Percentiles rank a stretch among this genome's conserved stretches.
phyloP scores from a whole-genome alignment of 2,113 vertebrate species.

The Sus scrofa region T2T-Sscrofa CM000830.6:17600501-17601000 shows the following conservation, averaged over 20 bases:
- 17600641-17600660: neutral
- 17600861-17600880: conserved; percentile 30
- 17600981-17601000: neutral
- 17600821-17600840: neutral
- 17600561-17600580: conserved; percentile 1
- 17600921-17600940: too few relatives aligned
- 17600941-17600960: neutral
- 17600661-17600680: neutral
- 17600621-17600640: neutral
- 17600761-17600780: conserved; percentile 31
- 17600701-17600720: neutral
- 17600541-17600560: too few relatives aligned
- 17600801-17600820: neutral
- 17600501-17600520: too few relatives aligned
- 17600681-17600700: neutral
- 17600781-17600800: neutral
- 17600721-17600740: neutral
- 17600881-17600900: neutral
- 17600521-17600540: too few relatives aligned
- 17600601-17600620: neutral
- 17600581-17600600: neutral
- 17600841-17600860: neutral
- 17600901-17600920: conserved; percentile 35
- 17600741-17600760: conserved; percentile 24
- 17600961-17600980: conserved; percentile 1